Conservation (phyloP, 1,140 invertebrate species). For the Coelopa frigida region DNA sequence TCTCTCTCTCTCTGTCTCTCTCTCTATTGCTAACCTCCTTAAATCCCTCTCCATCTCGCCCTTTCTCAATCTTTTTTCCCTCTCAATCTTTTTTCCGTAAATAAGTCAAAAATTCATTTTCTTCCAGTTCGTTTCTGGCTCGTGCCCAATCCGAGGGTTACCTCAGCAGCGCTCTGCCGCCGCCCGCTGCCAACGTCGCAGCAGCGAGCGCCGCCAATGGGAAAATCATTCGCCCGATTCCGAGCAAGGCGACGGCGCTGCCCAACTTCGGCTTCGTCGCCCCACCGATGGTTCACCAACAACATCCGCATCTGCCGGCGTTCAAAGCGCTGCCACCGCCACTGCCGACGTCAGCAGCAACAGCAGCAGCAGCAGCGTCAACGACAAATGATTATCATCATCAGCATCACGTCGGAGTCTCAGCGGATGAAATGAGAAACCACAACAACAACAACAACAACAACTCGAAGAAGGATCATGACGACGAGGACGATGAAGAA, state of each 20-base stretch:
- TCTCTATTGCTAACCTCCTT: not conserved
- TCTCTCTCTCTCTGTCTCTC: not conserved
- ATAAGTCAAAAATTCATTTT: no score
- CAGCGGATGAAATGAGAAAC: not conserved
- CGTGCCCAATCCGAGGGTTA: slow-evolving; percentile 44
- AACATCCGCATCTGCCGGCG: slow-evolving; percentile 1
- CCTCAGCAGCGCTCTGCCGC: slow-evolving; percentile 17
- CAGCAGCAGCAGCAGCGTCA: slow-evolving; percentile 6
- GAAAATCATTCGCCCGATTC: slow-evolving; percentile 38
- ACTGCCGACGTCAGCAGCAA: not conserved
- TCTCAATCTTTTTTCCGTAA: no score
- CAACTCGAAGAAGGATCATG: no score
- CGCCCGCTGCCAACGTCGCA: slow-evolving; percentile 3
- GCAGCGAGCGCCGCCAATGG: not conserved
- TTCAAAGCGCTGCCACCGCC: slow-evolving; percentile 2
- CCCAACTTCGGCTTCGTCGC: slow-evolving; percentile 32
- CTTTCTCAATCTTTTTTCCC: no score
- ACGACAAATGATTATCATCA: no score
- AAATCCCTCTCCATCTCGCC: no score
- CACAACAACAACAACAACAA: slow-evolving; percentile 3
- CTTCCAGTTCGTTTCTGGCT: slow-evolving; percentile 43
- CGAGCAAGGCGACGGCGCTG: slow-evolving; percentile 36
- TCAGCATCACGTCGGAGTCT: no score
- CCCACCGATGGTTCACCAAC: not conserved
- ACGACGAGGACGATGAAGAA: slow-evolving; percentile 34